These are phyloP conservation scores for Rhinopithecus roxellana DNA, from an alignment of 2,113 vertebrate species.

Conservation along the genomic window DNA sequence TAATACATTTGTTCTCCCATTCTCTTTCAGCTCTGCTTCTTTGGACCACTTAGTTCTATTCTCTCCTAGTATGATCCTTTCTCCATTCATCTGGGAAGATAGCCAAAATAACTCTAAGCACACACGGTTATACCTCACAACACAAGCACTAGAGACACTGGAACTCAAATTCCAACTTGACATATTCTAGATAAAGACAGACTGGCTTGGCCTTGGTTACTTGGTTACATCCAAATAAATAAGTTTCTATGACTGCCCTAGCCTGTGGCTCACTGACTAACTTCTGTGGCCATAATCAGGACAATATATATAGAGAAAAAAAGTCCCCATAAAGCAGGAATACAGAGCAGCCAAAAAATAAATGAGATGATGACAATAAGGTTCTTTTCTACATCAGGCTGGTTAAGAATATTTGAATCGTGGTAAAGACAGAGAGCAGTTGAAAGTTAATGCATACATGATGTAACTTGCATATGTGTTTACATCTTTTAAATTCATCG, in stretches of 20 bases:
- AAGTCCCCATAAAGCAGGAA: background rate
- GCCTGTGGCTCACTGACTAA: background rate
- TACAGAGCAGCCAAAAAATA: background rate
- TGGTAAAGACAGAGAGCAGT: background rate
- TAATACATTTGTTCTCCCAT: too few species aligned
- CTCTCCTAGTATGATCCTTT: background rate
- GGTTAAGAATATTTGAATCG: background rate
- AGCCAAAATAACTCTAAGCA: background rate
- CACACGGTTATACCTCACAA: background rate
- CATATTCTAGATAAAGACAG: background rate
- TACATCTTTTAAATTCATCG: background rate
- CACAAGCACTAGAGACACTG: background rate
- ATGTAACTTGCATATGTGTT: background rate
- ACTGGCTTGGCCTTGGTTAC: background rate
- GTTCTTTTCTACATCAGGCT: accelerated
- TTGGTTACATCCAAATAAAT: too few species aligned
- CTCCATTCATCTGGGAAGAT: background rate
- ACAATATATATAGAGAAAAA: accelerated
- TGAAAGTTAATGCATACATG: accelerated
- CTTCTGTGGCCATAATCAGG: background rate
- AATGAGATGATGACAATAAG: too few species aligned
- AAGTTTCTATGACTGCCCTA: too few species aligned
- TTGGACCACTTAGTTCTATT: background rate
- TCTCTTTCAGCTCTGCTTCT: background rate
- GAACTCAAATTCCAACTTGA: background rate